Conservation (phyloP, 2,113 vertebrate species). For the Ceyx cyanopectus region DNA sequence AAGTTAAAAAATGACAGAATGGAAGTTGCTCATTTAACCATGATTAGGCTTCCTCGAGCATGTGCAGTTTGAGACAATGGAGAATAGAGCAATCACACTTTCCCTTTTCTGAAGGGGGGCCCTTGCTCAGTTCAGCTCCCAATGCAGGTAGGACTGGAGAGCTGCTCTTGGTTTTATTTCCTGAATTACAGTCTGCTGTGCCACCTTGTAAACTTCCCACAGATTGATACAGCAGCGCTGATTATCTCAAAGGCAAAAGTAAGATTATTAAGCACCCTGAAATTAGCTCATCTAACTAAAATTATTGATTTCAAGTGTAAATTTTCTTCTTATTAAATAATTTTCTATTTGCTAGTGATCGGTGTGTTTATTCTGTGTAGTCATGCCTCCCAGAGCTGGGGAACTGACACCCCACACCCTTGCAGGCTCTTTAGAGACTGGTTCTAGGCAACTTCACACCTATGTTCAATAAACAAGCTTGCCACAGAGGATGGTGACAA, state of each 20-base stretch:
- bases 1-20: conserved; percentile 39
- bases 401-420: not conserved
- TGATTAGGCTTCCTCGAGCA: not conserved
- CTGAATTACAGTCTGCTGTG: not conserved
- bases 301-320: not conserved
- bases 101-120: not conserved
- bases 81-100: not conserved
- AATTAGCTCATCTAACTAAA: not conserved
- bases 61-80: not conserved
- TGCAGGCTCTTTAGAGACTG: conserved; percentile 3
- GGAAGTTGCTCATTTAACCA: not conserved
- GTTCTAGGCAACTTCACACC: not conserved
- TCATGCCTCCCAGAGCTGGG: not conserved
- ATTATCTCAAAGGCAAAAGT: not conserved
- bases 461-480: not conserved
- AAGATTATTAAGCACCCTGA: not conserved
- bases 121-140: not conserved
- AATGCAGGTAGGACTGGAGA: not conserved
- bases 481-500: not conserved
- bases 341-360: not conserved
- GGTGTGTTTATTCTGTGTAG: not conserved
- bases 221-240: not conserved
- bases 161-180: not conserved
- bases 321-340: not conserved
- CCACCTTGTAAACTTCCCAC: not conserved